Evolutionary conservation across 2,797 vertebrate species (phyloP), one percentile per base, ranked within the genome.

Genomic region (Argyrosomus regius): DNA sequence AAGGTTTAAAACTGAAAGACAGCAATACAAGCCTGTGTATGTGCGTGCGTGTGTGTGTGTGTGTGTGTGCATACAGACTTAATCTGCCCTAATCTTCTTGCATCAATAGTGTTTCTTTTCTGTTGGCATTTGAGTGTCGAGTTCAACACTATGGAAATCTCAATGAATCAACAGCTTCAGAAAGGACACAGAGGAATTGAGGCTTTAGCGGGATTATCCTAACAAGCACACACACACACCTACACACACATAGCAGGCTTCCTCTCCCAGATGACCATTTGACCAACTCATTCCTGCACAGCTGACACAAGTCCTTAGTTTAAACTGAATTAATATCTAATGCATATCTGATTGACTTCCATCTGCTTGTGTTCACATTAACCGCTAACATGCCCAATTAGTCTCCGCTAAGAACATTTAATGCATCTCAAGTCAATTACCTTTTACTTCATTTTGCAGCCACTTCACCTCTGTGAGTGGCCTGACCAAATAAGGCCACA

Each of bases 271-370:
- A 81, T 85, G 83, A 84, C 66, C 66, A 52, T 77, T 69, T 89
- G 82, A 85, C 77, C 76, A 80, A 66, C 82, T 81, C 80, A 61
- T 83, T 80, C 49, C 73, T 72, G 66, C 76, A 13, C 80, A 77
- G 76, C 85, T 89, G 77, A 89, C 81, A 75, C 62, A 64, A 81
- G 77, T 88, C 74, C 20, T 79, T 72, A 48, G 62, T 87, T 81
- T 24, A 69, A 83, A 89, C 58, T 87, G 84, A 94, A 94, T 92
- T 91, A 93, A 92, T 93, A 91, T 82, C 87, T 91, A 87, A 93
- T 90, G 87, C 83, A 88, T 87, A 86, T 88, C 81, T 85, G 83
- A 92, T 89, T 85, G 77, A 81, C 83, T 70, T 86, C 78, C 87
- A 80, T 87, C 75, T 82, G 80, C 79, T 75, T 84, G 63, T 45